Conservation (phyloP, 2,113 vertebrate genomes). For the Sorex fumeus region DNA sequence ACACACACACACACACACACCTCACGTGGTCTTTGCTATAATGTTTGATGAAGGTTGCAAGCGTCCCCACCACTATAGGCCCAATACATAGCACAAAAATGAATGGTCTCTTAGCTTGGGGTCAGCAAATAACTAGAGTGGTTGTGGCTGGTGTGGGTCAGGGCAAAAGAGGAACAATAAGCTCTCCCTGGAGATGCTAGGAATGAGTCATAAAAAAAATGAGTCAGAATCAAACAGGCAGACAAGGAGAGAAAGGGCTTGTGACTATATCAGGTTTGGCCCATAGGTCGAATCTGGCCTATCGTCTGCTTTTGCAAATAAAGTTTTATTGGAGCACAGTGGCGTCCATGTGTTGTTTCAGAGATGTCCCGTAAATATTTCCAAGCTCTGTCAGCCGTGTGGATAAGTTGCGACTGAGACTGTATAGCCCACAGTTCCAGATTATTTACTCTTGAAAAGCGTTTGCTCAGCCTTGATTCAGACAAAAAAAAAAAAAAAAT, state of each 20-base stretch:
- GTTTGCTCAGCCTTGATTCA: background rate
- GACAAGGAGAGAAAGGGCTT: background rate
- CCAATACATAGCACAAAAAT: background rate
- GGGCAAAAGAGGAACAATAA: background rate
- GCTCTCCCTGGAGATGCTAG: background rate
- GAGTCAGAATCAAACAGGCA: background rate
- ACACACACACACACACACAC: too few species aligned
- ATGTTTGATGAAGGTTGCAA: background rate
- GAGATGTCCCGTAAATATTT: background rate
- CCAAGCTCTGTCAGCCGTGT: rapidly evolving
- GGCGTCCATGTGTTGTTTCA: background rate
- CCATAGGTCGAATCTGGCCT: background rate
- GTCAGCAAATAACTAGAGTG: background rate
- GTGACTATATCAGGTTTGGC: background rate
- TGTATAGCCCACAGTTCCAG: background rate
- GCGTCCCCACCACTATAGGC: rapidly evolving
- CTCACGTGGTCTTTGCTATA: rapidly evolving
- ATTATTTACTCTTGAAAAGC: background rate
- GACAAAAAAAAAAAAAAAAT: background rate
- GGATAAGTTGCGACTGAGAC: background rate
- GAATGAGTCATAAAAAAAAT: background rate
- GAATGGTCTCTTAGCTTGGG: background rate
- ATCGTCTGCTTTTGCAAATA: background rate
- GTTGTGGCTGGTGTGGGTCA: background rate
- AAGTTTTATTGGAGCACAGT: constrained; percentile 51